These are phyloP conservation scores for Dendronephthya gigantea DNA, from an alignment of 64 coral and sea anemone genomes.

Conservation along the genomic window DNA sequence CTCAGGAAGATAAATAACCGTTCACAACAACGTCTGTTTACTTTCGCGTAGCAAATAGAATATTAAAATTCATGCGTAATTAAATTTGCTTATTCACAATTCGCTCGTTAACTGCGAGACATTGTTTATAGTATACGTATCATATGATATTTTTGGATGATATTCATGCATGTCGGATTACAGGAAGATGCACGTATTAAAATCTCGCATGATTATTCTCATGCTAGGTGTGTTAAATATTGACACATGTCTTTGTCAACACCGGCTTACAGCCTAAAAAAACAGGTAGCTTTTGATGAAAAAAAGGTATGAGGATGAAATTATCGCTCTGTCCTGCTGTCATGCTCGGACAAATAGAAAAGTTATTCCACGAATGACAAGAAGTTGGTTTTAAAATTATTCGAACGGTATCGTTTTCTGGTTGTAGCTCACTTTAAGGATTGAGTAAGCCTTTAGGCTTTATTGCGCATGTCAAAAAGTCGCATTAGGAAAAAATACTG, in stretches of 20 bases:
- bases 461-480: too few species aligned
- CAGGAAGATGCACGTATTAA: neutral
- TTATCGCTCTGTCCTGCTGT: too few species aligned
- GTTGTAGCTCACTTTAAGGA: too few species aligned
- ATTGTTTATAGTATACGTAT: neutral
- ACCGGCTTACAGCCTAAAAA: neutral
- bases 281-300: neutral
- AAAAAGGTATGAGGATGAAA: too few species aligned
- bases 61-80: neutral
- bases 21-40: neutral
- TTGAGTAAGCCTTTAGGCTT: too few species aligned
- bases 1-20: neutral
- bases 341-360: too few species aligned
- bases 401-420: too few species aligned
- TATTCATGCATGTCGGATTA: neutral
- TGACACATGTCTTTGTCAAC: neutral
- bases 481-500: too few species aligned
- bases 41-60: neutral
- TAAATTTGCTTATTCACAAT: neutral
- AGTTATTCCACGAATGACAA: too few species aligned
- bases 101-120: neutral
- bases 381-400: too few species aligned
- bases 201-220: neutral
- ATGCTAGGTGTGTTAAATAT: neutral
- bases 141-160: neutral